These are phyloP conservation scores for Drosophila funebris DNA, from an alignment of 1,140 invertebrate genomes.

Conservation along the genomic window DNA sequence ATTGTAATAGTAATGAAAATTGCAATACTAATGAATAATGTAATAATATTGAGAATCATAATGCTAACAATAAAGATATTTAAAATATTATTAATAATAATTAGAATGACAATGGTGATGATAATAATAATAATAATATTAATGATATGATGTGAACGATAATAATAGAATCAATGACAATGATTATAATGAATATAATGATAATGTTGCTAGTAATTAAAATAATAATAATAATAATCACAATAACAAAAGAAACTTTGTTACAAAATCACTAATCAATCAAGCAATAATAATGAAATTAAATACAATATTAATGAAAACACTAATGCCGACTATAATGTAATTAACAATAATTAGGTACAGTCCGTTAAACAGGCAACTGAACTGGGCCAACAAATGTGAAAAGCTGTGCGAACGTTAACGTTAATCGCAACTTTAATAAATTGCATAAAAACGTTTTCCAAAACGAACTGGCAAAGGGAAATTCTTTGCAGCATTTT, in stretches of 20 bases:
- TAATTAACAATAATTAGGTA: background rate
- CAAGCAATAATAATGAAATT: background rate
- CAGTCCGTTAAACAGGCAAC: background rate
- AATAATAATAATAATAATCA: too few species aligned
- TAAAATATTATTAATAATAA: too few species aligned
- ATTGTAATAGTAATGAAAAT: background rate
- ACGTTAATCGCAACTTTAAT: conserved; percentile 66
- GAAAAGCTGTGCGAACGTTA: conserved; percentile 32
- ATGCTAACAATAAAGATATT: background rate
- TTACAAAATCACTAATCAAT: too few species aligned
- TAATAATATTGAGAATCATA: too few species aligned
- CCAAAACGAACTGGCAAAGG: conserved; percentile 49
- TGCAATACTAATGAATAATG: too few species aligned
- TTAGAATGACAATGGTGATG: background rate
- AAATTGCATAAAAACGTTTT: conserved; percentile 75
- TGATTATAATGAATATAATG: too few species aligned
- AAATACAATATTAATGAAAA: background rate
- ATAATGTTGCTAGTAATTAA: too few species aligned
- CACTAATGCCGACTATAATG: background rate
- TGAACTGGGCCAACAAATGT: conserved; percentile 26
- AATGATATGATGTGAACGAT: too few species aligned
- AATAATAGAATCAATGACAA: too few species aligned
- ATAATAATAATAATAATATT: background rate
- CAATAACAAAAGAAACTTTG: too few species aligned
- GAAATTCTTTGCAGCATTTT: conserved; percentile 65